Base-by-base conservation (phyloP, 2,113 vertebrate species). In the Balaenoptera acutorostrata region DNA sequence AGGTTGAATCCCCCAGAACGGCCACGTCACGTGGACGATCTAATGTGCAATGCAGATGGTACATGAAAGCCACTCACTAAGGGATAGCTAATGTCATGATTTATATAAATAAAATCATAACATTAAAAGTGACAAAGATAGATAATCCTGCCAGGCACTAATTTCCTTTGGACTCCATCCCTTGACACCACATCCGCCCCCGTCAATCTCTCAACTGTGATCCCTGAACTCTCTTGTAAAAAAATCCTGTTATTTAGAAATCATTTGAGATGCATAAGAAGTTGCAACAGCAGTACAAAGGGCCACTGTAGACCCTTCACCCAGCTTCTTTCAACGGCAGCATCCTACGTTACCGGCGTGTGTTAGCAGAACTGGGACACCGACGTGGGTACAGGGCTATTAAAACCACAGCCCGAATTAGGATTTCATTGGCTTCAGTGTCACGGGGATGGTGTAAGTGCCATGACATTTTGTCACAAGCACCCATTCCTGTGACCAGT, bases 341-440 rank as follows among this genome's bases (percentile, higher is more conserved):
- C 7, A 10, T 6, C 14, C 10, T 18, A 8, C 0, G 14, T 18
- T 2, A 25, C 13, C 41, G 7, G 8, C 6, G 1, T 0, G 17
- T 8, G 39, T 12, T 0, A 39, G 15, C 49, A 69, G 39, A 64
- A 61, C 59, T 4, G 6, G 23, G 69, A 64, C 41, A 1, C 55
- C 0, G 33, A 69, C 5, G 0, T 3, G 0, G 9, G 36, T 1
- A 18, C 25, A 6, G 5, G 27, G 20, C 33, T 5, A 0, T 0
- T 1, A 10, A 9, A 44, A 21, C 41, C n/a, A 8, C 20, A 8
- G 61, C 6, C 49, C n/a, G 10, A 3, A 11, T 27, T 6, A 1
- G 41, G 44, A 57, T 41, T 20, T 15, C 57, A 55, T 9, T 5
- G 5, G 31, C 14, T n/a, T 25, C 75, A 13, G 4, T 14, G 18